Evolutionary conservation across 2,797 vertebrate genomes (phyloP).

Genomic region (Sylvia borin): DNA sequence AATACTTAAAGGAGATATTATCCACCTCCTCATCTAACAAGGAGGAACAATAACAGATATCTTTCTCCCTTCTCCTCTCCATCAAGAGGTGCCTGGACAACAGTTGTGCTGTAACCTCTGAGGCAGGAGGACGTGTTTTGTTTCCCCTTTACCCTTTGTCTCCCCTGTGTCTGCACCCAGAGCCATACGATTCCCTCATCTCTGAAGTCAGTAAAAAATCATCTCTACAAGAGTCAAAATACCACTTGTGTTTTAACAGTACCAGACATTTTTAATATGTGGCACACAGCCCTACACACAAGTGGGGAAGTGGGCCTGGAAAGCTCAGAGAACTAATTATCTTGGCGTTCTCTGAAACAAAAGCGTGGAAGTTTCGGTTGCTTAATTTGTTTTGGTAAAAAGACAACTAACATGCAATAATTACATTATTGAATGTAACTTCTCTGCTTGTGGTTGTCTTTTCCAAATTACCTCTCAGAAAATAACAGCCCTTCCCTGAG

Average conservation of each 20-base stretch:
- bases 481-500: not conserved
- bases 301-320: not conserved
- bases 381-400: not conserved
- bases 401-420: not conserved
- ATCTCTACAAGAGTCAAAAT: not conserved
- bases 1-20: not conserved
- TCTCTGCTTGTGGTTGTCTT: not conserved
- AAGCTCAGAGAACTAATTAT: not conserved
- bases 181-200: not conserved
- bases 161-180: accelerated
- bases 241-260: not conserved
- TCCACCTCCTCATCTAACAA: not conserved
- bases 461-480: not conserved
- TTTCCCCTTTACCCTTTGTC: not conserved
- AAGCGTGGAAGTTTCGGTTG: not conserved
- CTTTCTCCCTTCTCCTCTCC: not conserved
- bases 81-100: not conserved
- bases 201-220: not conserved
- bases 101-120: not conserved
- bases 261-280: not conserved
- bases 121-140: not conserved
- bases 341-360: not conserved
- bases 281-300: accelerated
- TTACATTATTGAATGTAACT: not conserved
- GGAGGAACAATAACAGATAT: not conserved